These are phyloP conservation scores for Polypterus senegalus DNA, from an alignment of 2,113 vertebrate genomes.

Conservation along the genomic window DNA sequence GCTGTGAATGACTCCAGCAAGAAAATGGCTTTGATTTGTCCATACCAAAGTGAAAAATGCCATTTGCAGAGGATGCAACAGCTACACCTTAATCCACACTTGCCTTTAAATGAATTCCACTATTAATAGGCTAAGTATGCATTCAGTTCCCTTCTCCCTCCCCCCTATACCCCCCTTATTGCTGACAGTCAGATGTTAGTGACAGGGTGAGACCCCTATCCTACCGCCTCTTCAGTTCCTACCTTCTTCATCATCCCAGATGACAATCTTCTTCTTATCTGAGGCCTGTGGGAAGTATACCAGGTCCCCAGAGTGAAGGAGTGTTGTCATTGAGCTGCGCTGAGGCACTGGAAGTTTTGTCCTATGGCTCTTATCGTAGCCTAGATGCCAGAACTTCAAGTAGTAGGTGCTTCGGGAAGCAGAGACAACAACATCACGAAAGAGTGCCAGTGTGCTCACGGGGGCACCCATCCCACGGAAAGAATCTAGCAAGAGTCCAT, in stretches of 20 bases:
- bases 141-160: no score
- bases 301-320: constrained; percentile 37
- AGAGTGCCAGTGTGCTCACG: constrained; percentile 30
- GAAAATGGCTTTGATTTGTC: no score
- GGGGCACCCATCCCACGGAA: constrained; percentile 44
- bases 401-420: constrained; percentile 34
- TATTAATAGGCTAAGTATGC: no score
- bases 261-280: constrained; percentile 41
- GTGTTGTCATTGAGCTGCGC: constrained; percentile 30
- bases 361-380: constrained; percentile 26
- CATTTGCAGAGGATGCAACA: no score
- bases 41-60: no score
- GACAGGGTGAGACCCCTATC: no score
- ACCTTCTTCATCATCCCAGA: constrained; percentile 61
- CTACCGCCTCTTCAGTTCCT: not conserved
- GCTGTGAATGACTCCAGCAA: no score
- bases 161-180: no score
- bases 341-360: constrained; percentile 33
- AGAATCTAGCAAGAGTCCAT: constrained; percentile 42
- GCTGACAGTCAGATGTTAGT: no score
- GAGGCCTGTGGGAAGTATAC: constrained; percentile 48
- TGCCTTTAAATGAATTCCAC: no score
- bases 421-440: constrained; percentile 36
- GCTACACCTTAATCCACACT: no score
- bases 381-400: constrained; percentile 52